phyloP scores from a whole-genome alignment of 23 tunicate genomes.

The Halocynthia roretzi region DNA sequence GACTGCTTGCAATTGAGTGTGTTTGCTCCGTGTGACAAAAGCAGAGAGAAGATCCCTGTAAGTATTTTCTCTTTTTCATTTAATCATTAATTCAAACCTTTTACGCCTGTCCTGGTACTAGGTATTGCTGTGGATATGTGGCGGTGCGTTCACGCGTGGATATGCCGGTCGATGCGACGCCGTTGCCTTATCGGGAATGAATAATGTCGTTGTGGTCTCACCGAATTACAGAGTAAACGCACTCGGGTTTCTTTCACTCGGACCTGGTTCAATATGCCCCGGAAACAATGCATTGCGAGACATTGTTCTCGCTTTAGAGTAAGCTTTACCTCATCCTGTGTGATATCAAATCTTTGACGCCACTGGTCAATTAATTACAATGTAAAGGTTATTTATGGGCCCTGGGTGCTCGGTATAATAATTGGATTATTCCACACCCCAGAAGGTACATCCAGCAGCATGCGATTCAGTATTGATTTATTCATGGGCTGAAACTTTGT shows the following conservation, averaged over 20 bases:
- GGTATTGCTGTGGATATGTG: slow-evolving; percentile 78
- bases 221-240: slow-evolving; percentile 66
- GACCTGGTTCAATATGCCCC: slow-evolving; percentile 43
- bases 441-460: no score
- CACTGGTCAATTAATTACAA: no score
- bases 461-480: no score
- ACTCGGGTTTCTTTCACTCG: slow-evolving; percentile 71
- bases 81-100: background rate
- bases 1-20: slow-evolving; percentile 67
- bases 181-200: slow-evolving; percentile 58
- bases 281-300: slow-evolving; percentile 67
- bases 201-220: slow-evolving; percentile 53
- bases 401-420: no score
- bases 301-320: slow-evolving; percentile 49
- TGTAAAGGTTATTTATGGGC: no score
- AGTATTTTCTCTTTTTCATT: background rate
- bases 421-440: no score
- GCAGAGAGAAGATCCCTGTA: slow-evolving; percentile 59
- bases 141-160: slow-evolving; percentile 58
- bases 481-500: no score
- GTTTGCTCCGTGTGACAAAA: slow-evolving; percentile 48
- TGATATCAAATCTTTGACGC: no score
- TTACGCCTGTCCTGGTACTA: background rate
- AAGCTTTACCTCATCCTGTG: slow-evolving; percentile 2
- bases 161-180: slow-evolving; percentile 56